Base-by-base conservation (phyloP, 2,113 vertebrate genomes). In the Aspidoscelis tigris region DNA sequence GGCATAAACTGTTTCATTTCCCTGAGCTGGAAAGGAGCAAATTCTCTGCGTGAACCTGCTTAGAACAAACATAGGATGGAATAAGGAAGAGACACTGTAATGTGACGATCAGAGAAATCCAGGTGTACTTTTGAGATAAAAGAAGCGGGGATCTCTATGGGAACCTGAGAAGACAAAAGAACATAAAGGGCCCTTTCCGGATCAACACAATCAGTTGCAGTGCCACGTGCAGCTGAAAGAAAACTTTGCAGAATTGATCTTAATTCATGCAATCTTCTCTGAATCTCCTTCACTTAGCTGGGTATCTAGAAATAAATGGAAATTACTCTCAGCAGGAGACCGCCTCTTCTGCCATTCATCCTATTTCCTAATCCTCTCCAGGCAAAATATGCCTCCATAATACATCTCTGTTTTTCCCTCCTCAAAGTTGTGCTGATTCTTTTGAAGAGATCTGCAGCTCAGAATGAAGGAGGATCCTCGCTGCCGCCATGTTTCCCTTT, bases 291-390 rank as follows among this genome's bases (percentile, higher is more conserved):
- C 26, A 24, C n/a, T 74, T 61, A 58, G 61, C 65, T 39, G 74
- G 84, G 53, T 50, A 85, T 83, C 86, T 90, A 80, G 53, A 81
- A 85, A 87, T 0, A 73, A 90, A 82, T 66, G 88, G 84, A 90
- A 89, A 91, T 89, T 76, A 10, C 90, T 89, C 90, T 88, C 90
- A 88, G 92, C 65, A 65, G 84, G 80, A 70, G n/a, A 4, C 7
- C 82, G 84, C 88, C 88, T 91, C 50, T 82, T 43, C n/a, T 26
- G 10, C 75, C 22, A 55, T 53, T 68, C 71, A 73, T 33, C 78
- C 86, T 77, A 92, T 83, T 85, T 81, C 84, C 85, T 89, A 91
- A 92, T 92, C 92, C 89, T 87, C 20, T 79, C 84, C 80, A 84
- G 87, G 83, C 41, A 81, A 80, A 74, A 88, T 76, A 82, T 65